Percentiles rank a stretch among this genome's conserved stretches.
Conservation (phyloP, 2,888 invertebrate genomes). For the Lasioglossum marginatum region DNA sequence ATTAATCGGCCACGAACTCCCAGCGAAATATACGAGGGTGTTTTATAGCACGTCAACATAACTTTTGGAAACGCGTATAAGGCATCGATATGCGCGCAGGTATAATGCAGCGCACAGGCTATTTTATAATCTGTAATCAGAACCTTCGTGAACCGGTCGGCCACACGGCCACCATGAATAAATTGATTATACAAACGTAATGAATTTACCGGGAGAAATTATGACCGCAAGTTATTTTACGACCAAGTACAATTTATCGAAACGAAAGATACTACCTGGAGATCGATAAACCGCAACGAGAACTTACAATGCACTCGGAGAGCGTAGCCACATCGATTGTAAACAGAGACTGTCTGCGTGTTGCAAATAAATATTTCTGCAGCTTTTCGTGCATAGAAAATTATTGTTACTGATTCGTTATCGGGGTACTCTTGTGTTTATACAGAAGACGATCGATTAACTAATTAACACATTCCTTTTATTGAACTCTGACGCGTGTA, state of each 20-base stretch:
- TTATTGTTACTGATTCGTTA: neutral
- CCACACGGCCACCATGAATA: neutral
- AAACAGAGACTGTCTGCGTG: neutral
- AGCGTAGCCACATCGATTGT: neutral
- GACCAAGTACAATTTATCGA: slow-evolving; percentile 6
- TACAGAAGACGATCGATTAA: neutral
- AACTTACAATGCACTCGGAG: neutral
- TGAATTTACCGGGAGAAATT: neutral
- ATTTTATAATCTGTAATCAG: slow-evolving; percentile 10
- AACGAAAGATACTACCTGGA: neutral
- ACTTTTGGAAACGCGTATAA: neutral
- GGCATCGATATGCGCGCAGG: neutral
- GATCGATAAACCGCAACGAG: neutral
- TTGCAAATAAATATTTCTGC: neutral
- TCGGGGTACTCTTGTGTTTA: neutral
- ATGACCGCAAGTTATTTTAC: neutral
- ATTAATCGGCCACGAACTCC: neutral
- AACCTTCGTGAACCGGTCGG: neutral
- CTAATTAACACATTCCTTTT: neutral
- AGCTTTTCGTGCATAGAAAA: neutral
- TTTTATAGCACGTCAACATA: slow-evolving; percentile 7
- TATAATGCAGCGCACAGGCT: neutral
- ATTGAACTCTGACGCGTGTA: neutral
- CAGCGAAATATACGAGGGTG: neutral
- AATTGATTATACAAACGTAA: slow-evolving; percentile 7